These are phyloP conservation scores for Anthopleura sola DNA, from an alignment of 64 coral and sea anemone genomes.

Conservation along the genomic window DNA sequence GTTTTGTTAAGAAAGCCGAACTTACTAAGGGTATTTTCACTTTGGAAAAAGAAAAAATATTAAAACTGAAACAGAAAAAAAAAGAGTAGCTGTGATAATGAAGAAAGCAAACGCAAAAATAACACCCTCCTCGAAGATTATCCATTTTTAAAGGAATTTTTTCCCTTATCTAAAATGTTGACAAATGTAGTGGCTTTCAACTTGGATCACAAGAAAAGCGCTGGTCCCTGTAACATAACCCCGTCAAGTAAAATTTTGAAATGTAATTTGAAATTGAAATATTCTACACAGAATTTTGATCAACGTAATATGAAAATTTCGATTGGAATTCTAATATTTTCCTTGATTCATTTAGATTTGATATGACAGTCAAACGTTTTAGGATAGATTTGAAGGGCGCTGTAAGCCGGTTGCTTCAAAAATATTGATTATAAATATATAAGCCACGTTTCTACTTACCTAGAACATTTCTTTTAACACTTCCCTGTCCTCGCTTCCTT, in stretches of 20 bases:
- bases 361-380: background rate
- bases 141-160: background rate
- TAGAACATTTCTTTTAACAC: background rate
- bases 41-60: too few relatives aligned
- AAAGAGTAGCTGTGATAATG: too few relatives aligned
- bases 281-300: too few relatives aligned
- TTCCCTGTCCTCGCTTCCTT: background rate
- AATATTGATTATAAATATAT: background rate
- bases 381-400: background rate
- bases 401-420: background rate
- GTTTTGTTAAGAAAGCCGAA: too few relatives aligned
- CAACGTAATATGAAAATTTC: too few relatives aligned
- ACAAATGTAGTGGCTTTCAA: background rate
- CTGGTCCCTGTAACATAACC: background rate
- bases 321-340: too few relatives aligned
- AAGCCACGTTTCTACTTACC: constrained; percentile 1
- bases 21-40: too few relatives aligned
- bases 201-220: background rate
- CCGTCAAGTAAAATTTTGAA: background rate
- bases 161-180: background rate
- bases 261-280: background rate
- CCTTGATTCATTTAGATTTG: background rate
- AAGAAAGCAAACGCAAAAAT: background rate
- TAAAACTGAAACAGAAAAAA: too few relatives aligned
- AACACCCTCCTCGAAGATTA: background rate